phyloP scores from a whole-genome alignment of 2,797 vertebrate genomes.

The Gallinago stenura region DNA sequence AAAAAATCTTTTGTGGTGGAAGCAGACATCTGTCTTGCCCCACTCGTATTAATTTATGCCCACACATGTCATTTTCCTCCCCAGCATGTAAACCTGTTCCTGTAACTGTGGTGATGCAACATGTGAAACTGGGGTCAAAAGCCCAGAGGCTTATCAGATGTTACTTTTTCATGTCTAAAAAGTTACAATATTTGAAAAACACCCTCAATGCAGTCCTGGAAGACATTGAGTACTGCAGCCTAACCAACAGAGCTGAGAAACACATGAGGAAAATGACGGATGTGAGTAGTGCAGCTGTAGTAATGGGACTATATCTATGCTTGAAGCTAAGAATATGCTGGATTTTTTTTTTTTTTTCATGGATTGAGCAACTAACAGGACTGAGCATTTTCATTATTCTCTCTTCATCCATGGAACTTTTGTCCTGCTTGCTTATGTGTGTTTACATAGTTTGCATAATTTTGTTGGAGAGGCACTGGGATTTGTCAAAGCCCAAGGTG shows the following conservation, averaged over 20 bases:
- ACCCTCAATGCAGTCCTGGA: neutral
- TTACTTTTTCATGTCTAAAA: neutral
- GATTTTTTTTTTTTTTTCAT: neutral
- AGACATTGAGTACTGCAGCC: neutral
- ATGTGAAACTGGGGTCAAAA: slow-evolving; percentile 19
- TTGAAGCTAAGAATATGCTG: neutral
- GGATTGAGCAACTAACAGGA: neutral
- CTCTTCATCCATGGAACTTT: neutral
- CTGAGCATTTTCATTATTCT: neutral
- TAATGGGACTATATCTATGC: neutral
- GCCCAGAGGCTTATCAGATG: neutral
- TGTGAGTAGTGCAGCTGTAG: neutral
- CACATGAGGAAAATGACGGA: neutral
- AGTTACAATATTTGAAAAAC: neutral
- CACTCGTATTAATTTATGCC: neutral
- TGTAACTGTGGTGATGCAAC: neutral
- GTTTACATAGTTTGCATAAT: neutral
- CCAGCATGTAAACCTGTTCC: neutral
- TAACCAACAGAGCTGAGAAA: neutral
- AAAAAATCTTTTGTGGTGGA: neutral
- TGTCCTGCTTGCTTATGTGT: neutral
- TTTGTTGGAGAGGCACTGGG: neutral
- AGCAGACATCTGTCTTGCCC: neutral
- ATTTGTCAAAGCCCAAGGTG: neutral
- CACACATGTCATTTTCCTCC: neutral